phyloP scores from a whole-genome alignment of 2,113 vertebrate species.

The Motacilla alba region DNA sequence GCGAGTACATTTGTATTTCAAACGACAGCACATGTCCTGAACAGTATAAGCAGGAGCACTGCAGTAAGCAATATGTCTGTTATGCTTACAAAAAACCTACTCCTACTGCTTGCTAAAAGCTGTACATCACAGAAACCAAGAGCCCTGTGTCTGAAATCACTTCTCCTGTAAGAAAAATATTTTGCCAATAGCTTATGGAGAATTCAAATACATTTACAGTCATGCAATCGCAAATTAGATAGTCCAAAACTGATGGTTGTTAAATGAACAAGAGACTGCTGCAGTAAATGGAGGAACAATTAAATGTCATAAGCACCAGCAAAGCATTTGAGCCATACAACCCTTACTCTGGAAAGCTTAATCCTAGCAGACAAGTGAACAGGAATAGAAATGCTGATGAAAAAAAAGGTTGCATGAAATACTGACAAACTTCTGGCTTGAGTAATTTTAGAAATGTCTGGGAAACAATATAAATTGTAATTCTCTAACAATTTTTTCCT shows the following conservation, averaged over 20 bases:
- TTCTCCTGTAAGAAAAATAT: not conserved
- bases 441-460: not conserved
- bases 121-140: not conserved
- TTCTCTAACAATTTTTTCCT: not conserved
- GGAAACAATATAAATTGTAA: not conserved
- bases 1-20: not conserved
- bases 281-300: not conserved
- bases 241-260: not conserved
- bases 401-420: not conserved
- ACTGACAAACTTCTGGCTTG: not conserved
- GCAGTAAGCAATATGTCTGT: not conserved
- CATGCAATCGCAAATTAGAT: not conserved
- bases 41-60: not conserved
- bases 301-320: not conserved
- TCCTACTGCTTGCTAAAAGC: not conserved
- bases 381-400: not conserved
- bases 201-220: not conserved
- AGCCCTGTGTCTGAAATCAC: not conserved
- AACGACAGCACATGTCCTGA: not conserved
- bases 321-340: not conserved
- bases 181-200: not conserved
- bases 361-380: not conserved
- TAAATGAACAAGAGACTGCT: not conserved
- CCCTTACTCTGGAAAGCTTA: not conserved
- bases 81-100: not conserved